Evolutionary conservation across 2,797 vertebrate genomes (phyloP), one percentile per base, ranked within the genome.

Genomic region (Sebastes minor): DNA sequence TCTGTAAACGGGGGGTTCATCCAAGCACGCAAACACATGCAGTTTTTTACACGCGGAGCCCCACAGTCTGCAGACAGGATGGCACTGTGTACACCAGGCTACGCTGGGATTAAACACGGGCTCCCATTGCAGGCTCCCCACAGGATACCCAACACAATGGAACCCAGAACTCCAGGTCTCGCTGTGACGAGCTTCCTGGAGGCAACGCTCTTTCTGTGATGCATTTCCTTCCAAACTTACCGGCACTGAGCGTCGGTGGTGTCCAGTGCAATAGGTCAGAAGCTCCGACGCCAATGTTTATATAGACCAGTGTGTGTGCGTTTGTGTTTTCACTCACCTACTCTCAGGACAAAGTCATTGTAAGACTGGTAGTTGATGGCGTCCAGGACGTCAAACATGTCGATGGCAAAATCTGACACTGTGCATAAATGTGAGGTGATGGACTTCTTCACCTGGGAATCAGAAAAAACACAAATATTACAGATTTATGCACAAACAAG

Each of bases 341-440:
- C 98, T 91, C 98, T 96, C 76, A 99, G 96, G 85, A 99, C 98
- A 88, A 99, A 99, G 90, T 99, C 98, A 0, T 99, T 99, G 89
- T 99, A 99, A 7, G 98, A 99, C 95, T 99, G 98, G 91, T 99
- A 99, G 96, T 99, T 99, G 94, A 99, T 99, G 92, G 98, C 98
- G 87, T 99, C 98, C 90, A 99, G 95, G 80, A 99, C 98, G 1
- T 98, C 97, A 86, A 99, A 99, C 98, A 99, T 99, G 87, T 99
- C 98, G 3, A 99, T 97, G 93, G 98, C 97, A 78, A 98, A 99
- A 91, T 99, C 97, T 13, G 98, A 97, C 86, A 99, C 94, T 3
- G 97, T 97, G 95, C 97, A 97, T 87, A 99, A 95, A 89, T 99
- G 97, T 80, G 96, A 96, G 88, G 96, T 96, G 91, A 98, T 96